These are phyloP conservation scores for Pantherophis alleghaniensis DNA, from an alignment of 2,797 vertebrate species.

Conservation along the genomic window DNA sequence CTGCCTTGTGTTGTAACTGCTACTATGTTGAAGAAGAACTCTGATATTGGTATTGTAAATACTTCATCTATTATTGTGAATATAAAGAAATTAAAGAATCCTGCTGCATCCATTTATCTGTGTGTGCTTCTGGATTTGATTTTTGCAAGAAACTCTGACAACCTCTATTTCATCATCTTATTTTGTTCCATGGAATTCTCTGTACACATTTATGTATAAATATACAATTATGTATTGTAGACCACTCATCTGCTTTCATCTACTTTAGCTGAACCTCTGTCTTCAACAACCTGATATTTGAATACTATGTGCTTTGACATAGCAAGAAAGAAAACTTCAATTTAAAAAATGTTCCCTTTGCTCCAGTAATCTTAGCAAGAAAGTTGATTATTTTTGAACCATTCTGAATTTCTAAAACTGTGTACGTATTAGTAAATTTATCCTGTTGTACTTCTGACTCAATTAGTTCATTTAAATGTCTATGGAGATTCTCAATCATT, in stretches of 20 bases:
- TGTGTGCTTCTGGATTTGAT: too few relatives aligned
- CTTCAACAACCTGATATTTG: too few relatives aligned
- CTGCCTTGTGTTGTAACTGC: too few relatives aligned
- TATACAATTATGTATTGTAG: neutral
- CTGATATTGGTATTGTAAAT: too few relatives aligned
- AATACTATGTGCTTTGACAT: too few relatives aligned
- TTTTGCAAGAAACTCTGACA: too few relatives aligned
- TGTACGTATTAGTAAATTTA: slow-evolving; percentile 26
- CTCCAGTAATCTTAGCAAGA: neutral
- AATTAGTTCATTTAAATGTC: slow-evolving; percentile 41
- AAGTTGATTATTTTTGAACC: neutral
- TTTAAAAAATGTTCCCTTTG: neutral
- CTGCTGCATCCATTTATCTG: too few relatives aligned
- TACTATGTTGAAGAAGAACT: too few relatives aligned
- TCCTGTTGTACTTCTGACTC: slow-evolving; percentile 38
- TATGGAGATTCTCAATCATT: neutral
- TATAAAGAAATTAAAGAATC: too few relatives aligned
- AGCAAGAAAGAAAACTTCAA: neutral
- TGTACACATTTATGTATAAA: neutral
- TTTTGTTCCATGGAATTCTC: neutral
- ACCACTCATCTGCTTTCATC: neutral
- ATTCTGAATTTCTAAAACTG: neutral
- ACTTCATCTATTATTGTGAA: too few relatives aligned
- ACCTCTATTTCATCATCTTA: neutral
- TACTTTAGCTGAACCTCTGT: neutral